A percentile compares a stretch with the other conserved stretches of the same genome.
These are phyloP conservation scores for Oscheius sp. DNA, from an alignment of 1,140 invertebrate genomes.

Conservation along the genomic window DNA sequence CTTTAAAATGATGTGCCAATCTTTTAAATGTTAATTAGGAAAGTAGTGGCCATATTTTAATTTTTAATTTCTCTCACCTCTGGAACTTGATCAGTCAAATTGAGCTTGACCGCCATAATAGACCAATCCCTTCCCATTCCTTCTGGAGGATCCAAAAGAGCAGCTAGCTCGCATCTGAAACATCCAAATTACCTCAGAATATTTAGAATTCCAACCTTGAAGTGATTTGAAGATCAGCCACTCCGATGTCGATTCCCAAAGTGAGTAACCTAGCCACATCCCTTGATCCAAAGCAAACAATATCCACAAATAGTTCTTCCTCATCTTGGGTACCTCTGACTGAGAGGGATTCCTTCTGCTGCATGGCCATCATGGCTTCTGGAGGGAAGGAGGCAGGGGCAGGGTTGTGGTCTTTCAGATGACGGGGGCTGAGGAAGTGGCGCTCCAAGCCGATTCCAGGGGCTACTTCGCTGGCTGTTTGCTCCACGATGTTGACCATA, in stretches of 20 bases:
- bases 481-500: constrained; percentile 72
- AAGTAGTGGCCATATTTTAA: background rate
- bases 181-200: background rate
- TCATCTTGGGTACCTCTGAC: constrained; percentile 68
- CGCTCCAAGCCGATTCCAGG: constrained; percentile 60
- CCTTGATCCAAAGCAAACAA: constrained; percentile 70
- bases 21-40: background rate
- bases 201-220: constrained; percentile 39
- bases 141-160: constrained; percentile 75
- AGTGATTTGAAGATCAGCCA: constrained; percentile 66
- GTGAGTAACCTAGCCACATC: constrained; percentile 62
- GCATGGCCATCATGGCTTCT: constrained; percentile 68
- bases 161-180: constrained; percentile 63
- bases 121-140: constrained; percentile 79
- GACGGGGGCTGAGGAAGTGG: constrained; percentile 58
- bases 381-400: constrained; percentile 64
- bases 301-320: constrained; percentile 70
- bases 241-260: constrained; percentile 65
- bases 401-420: constrained; percentile 51
- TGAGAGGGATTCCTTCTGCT: constrained; percentile 62
- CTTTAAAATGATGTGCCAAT: background rate
- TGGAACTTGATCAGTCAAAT: constrained; percentile 67
- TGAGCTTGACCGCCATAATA: constrained; percentile 74
- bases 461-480: constrained; percentile 63
- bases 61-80: constrained; percentile 53